phyloP scores from a whole-genome alignment of 2,113 vertebrate species.

The Cephalopholis sonnerati region DNA sequence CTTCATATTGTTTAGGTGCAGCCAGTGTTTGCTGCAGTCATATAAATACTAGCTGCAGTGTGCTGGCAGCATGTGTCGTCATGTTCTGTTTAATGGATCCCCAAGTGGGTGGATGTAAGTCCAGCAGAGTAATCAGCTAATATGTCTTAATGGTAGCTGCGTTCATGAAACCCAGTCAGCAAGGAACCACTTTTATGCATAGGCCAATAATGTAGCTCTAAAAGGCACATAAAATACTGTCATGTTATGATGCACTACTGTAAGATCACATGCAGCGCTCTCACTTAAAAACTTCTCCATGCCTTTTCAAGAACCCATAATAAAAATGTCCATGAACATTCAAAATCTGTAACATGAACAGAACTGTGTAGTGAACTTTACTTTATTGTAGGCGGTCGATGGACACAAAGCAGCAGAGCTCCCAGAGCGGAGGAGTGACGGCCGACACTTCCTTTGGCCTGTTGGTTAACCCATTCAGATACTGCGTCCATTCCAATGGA shows the following conservation, averaged over 20 bases:
- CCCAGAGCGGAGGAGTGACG: too few relatives aligned
- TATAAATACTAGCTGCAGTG: background rate
- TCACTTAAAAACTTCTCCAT: too few relatives aligned
- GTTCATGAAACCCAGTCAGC: constrained; percentile 12
- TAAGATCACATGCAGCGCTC: background rate
- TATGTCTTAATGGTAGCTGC: constrained; percentile 33
- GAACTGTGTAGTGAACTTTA: too few relatives aligned
- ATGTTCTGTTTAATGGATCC: constrained; percentile 19
- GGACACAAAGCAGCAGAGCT: too few relatives aligned
- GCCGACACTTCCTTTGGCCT: too few relatives aligned
- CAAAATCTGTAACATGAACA: too few relatives aligned
- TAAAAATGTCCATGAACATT: too few relatives aligned
- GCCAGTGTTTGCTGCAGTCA: background rate
- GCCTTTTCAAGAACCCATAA: too few relatives aligned
- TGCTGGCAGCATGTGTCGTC: constrained; percentile 7
- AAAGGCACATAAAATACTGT: background rate
- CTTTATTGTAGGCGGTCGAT: too few relatives aligned
- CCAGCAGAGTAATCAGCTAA: constrained; percentile 37
- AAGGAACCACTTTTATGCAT: constrained; percentile 9
- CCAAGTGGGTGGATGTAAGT: background rate
- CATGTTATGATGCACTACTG: background rate
- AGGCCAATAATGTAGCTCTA: background rate
- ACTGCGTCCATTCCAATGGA: too few relatives aligned
- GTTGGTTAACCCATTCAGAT: too few relatives aligned
- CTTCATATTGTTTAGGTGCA: background rate